These are phyloP conservation scores for Pluvianellus socialis DNA, from an alignment of 2,113 vertebrate genomes.

Conservation along the genomic window DNA sequence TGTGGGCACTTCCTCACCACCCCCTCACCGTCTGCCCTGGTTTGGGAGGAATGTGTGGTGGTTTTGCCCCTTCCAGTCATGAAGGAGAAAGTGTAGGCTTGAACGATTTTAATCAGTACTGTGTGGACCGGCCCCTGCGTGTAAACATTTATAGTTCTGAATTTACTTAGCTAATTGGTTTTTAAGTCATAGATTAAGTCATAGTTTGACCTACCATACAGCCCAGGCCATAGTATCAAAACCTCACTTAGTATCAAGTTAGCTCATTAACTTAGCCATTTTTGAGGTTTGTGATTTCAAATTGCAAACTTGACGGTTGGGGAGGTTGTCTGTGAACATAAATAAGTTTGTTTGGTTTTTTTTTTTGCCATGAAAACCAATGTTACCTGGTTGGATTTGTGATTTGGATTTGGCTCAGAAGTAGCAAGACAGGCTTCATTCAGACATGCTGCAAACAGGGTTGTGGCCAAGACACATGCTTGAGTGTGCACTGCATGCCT, in stretches of 20 bases:
- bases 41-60: not conserved
- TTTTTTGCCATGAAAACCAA: not conserved
- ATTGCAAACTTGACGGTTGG: not conserved
- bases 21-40: not conserved
- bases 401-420: not conserved
- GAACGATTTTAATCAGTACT: not conserved
- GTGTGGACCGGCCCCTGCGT: not conserved
- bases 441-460: not conserved
- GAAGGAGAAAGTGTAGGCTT: not conserved
- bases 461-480: not conserved
- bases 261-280: not conserved
- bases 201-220: not conserved
- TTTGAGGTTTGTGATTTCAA: constrained; percentile 24
- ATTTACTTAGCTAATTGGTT: constrained; percentile 4
- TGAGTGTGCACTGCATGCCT: not conserved
- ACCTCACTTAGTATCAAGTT: constrained; percentile 14
- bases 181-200: constrained; percentile 16
- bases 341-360: not conserved
- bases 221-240: not conserved
- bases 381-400: not conserved
- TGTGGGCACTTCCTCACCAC: not conserved
- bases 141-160: not conserved
- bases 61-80: not conserved
- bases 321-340: not conserved
- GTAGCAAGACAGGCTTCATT: not conserved